Conservation (phyloP, 2,797 vertebrate genomes). For the Champsocephalus esox region DNA sequence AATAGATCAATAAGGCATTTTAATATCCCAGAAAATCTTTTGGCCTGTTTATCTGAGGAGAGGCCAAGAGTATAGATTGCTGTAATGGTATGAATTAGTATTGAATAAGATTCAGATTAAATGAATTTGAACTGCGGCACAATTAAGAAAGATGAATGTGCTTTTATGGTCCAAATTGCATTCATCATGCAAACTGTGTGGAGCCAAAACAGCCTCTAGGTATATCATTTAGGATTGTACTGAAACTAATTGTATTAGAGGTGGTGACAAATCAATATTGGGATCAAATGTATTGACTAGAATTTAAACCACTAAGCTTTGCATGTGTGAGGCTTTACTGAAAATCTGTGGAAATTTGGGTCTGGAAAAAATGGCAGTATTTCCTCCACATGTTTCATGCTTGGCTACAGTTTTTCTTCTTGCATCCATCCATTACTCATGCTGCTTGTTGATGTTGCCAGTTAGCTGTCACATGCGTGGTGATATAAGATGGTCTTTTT, state of each 20-base stretch:
- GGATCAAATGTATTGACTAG: conserved; percentile 15
- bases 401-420: conserved; percentile 27
- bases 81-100: conserved; percentile 41
- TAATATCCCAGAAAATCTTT: conserved; percentile 45
- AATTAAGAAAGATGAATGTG: conserved; percentile 37
- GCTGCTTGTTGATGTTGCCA: conserved; percentile 53
- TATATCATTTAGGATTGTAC: conserved; percentile 25
- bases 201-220: conserved; percentile 11
- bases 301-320: conserved; percentile 9
- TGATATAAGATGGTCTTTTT: conserved; percentile 51
- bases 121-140: conserved; percentile 32
- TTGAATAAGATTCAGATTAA: conserved; percentile 39
- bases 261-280: conserved; percentile 1
- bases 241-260: conserved; percentile 25
- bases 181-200: conserved; percentile 29
- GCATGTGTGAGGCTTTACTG: conserved; percentile 12
- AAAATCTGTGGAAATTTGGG: conserved; percentile 9
- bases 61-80: conserved; percentile 33
- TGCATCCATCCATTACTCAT: conserved; percentile 46
- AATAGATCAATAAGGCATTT: conserved; percentile 56
- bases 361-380: background rate
- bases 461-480: conserved; percentile 46
- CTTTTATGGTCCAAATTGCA: conserved; percentile 28
- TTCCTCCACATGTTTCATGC: background rate
- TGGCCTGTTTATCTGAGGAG: conserved; percentile 33